Percentiles rank a stretch among this genome's conserved stretches.
Evolutionary conservation across 2,113 vertebrate species (phyloP).

Genomic region (Panthera leo): DNA sequence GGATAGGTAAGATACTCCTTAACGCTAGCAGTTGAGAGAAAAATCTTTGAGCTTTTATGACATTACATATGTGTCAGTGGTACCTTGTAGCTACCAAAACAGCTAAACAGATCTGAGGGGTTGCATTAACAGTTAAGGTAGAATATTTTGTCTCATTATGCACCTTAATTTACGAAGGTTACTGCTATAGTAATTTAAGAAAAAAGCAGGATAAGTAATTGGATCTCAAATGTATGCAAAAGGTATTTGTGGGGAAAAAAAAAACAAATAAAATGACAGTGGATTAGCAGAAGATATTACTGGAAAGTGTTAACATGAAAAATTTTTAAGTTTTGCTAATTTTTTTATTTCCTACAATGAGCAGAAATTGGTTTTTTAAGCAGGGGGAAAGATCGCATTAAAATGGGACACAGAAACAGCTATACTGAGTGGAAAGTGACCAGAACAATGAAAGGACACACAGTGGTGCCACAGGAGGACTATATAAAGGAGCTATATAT

Average conservation of each 20-base stretch:
- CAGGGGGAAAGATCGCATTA: neutral
- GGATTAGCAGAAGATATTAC: neutral
- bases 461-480: neutral
- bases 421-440: neutral
- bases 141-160: neutral
- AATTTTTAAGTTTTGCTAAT: neutral
- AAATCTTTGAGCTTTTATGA: neutral
- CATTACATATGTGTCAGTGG: neutral
- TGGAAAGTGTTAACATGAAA: neutral
- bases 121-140: neutral
- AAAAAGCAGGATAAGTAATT: neutral
- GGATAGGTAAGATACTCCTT: neutral
- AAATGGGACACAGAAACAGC: neutral
- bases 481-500: constrained; percentile 6
- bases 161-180: neutral
- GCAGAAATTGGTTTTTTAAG: neutral
- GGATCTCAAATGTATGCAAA: neutral
- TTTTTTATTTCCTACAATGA: constrained; percentile 4
- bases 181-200: neutral
- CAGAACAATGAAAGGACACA: neutral
- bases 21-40: neutral
- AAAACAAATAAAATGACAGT: neutral
- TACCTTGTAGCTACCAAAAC: neutral
- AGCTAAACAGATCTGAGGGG: neutral
- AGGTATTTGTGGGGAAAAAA: neutral